Conservation (phyloP, 2,888 invertebrate genomes). For the Thalpophila matura region DNA sequence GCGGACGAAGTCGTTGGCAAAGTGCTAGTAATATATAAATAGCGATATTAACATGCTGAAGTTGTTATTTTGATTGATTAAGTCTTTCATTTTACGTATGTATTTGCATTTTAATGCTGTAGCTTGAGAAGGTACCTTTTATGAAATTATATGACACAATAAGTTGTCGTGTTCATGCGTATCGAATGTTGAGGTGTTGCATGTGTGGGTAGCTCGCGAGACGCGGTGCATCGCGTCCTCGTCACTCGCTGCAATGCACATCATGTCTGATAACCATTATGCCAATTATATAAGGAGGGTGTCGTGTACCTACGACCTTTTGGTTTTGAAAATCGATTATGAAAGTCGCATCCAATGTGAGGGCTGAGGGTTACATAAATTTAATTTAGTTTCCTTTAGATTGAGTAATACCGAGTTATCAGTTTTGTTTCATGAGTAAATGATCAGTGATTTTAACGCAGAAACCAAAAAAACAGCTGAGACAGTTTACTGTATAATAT, state of each 20-base stretch:
- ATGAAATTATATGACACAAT: slow-evolving; percentile 52
- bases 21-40: slow-evolving; percentile 38
- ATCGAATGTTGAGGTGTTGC: slow-evolving; percentile 42
- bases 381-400: background rate
- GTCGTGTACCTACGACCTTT: background rate
- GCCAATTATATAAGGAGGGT: slow-evolving; percentile 15
- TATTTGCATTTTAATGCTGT: slow-evolving; percentile 48
- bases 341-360: background rate
- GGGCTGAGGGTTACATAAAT: background rate
- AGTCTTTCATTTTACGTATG: slow-evolving; percentile 37
- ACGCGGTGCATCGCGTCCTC: background rate
- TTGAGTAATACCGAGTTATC: background rate
- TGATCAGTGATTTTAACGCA: background rate
- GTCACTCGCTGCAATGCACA: slow-evolving; percentile 14
- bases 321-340: background rate
- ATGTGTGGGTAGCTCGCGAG: slow-evolving; percentile 17
- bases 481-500: background rate
- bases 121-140: slow-evolving; percentile 47
- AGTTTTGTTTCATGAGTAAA: background rate
- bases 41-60: slow-evolving; percentile 41
- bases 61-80: slow-evolving; percentile 52
- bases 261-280: slow-evolving; percentile 30
- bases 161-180: slow-evolving; percentile 56
- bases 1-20: too few species aligned
- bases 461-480: background rate